Conservation (phyloP, 2,797 vertebrate genomes). For the Gouania willdenowi region DNA sequence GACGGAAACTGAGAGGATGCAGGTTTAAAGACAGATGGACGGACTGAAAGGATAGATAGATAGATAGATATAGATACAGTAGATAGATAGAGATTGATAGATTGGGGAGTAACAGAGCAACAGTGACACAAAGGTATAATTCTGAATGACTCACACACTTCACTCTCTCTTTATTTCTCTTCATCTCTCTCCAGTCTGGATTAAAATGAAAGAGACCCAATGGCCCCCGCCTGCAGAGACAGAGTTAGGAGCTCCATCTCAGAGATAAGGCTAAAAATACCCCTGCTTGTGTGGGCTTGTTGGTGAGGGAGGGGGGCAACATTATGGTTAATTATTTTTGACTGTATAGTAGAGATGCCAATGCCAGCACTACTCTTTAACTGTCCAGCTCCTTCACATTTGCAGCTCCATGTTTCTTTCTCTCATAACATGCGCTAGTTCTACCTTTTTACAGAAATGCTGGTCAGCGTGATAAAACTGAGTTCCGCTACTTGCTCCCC, state of each 20-base stretch:
- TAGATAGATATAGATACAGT: no score
- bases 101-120: slow-evolving; percentile 52
- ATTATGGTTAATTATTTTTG: slow-evolving; percentile 62
- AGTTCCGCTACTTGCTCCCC: slow-evolving; percentile 8
- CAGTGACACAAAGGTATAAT: slow-evolving; percentile 75
- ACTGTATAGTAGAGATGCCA: slow-evolving; percentile 36
- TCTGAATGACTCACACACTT: slow-evolving; percentile 73
- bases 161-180: slow-evolving; percentile 47
- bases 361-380: slow-evolving; percentile 1
- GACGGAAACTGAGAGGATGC: slow-evolving; percentile 38
- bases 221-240: slow-evolving; percentile 75
- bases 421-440: slow-evolving; percentile 4
- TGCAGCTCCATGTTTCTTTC: slow-evolving; percentile 4
- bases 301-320: slow-evolving; percentile 31
- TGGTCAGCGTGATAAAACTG: slow-evolving; percentile 29
- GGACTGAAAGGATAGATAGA: slow-evolving; percentile 32
- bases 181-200: slow-evolving; percentile 70
- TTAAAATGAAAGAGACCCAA: slow-evolving; percentile 79
- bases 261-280: slow-evolving; percentile 80
- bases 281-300: slow-evolving; percentile 69
- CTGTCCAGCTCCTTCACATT: slow-evolving; percentile 12
- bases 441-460: slow-evolving; percentile 33
- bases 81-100: slow-evolving; percentile 45
- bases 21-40: slow-evolving; percentile 23
- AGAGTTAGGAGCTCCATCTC: slow-evolving; percentile 72